Evolutionary conservation across 92 coral and sea anemone genomes (phyloP), one percentile per base, ranked within the genome.

Genomic region (Porites divaricata): DNA sequence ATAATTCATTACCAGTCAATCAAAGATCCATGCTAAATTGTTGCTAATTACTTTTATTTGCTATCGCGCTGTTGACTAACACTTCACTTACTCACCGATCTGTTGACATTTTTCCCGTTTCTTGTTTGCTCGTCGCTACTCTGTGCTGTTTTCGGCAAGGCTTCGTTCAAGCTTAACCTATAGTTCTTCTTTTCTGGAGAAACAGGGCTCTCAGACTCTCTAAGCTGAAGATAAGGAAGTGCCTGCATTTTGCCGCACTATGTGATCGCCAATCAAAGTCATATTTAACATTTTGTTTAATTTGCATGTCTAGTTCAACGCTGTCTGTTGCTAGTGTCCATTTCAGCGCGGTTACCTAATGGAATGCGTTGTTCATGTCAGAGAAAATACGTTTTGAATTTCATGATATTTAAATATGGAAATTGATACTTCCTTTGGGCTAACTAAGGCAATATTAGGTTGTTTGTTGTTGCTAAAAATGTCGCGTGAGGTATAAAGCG

Each of bases 171-270:
- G 45, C 92, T 91, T 66, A 91, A 70, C 49, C 95, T 86, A 73
- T 91, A 91, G 53, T 24, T 69, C 57, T 53, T 88, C 77, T 91
- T 91, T 75, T 88, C 90, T 17, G 95, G 54, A 6, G 88, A 86
- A 2, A 15, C 17, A 51, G 67, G 22, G 25, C 75, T 84, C 35
- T 84, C 85, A 57, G 90, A 62, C 8, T 91, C 92, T 72, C 83
- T 85, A 10, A 81, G 78, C 67, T 91, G 90, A 51, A 88, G 52
- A 50, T 79, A 63, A 19, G 95, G 92, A 59, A 91, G 72, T 58
- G 95, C 92, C 67, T 91, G 90, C 95, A 91, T 91, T 63, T 65
- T 67, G 66, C 72, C 52, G 79, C 14, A 63, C 78, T 72, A 72
- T 49, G 53, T 62, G 69, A 72, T 41, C 84, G 53, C 1, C 66